These are phyloP conservation scores for Malurus splendens DNA, from an alignment of 2,797 vertebrate species.

Conservation along the genomic window DNA sequence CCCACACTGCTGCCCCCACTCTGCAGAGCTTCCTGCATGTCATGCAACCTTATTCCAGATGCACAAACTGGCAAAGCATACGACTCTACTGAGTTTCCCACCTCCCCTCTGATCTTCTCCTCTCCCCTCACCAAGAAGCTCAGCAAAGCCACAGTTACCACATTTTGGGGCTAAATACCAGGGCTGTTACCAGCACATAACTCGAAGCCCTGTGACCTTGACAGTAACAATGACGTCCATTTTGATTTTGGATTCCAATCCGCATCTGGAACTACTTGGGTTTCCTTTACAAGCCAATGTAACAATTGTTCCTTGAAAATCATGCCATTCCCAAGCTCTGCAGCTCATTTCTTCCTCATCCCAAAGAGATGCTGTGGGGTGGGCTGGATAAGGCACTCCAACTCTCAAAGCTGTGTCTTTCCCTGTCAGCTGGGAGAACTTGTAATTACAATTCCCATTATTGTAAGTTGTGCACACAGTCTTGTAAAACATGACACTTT, in stretches of 20 bases:
- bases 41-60: neutral
- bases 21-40: neutral
- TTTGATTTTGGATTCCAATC: neutral
- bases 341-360: neutral
- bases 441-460: conserved; percentile 23
- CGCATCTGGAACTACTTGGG: neutral
- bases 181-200: neutral
- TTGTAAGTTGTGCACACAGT: conserved; percentile 9
- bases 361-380: neutral
- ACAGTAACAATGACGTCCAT: neutral
- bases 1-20: fast-evolving
- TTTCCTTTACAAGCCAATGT: neutral
- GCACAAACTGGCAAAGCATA: fast-evolving
- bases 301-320: neutral
- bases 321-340: neutral
- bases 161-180: neutral
- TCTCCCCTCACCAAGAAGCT: neutral
- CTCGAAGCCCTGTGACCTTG: neutral
- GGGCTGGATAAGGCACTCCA: neutral
- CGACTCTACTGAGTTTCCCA: neutral
- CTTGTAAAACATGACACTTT: conserved; percentile 45
- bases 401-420: neutral
- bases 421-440: neutral
- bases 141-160: neutral
- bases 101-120: neutral